Evolutionary conservation across 2,888 invertebrate genomes (phyloP).

Genomic region (Melanophora roralis): DNA sequence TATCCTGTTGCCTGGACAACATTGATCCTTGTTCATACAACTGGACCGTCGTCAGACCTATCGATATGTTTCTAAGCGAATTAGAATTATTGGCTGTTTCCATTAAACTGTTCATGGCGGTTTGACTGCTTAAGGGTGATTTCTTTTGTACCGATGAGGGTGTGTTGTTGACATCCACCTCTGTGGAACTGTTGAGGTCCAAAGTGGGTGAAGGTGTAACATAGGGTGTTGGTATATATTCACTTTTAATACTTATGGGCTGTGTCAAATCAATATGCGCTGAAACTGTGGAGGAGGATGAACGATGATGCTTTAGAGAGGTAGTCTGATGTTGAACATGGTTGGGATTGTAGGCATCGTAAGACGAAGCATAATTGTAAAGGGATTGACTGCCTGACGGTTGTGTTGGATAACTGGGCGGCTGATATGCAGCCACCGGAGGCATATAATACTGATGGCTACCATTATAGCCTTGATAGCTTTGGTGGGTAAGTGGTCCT

Average conservation of each 20-base stretch:
- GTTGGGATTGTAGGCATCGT: conserved; percentile 43
- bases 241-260: conserved; percentile 67
- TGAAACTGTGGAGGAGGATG: conserved; percentile 3
- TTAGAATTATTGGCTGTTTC: conserved; percentile 67
- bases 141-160: conserved; percentile 63
- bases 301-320: not conserved
- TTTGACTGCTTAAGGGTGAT: conserved; percentile 31
- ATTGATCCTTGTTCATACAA: conserved; percentile 49
- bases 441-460: conserved; percentile 53
- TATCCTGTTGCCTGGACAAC: conserved; percentile 34
- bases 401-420: conserved; percentile 48
- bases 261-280: conserved; percentile 47
- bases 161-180: conserved; percentile 69
- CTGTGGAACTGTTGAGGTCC: conserved; percentile 74
- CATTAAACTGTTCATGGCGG: conserved; percentile 60
- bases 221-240: conserved; percentile 72
- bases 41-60: conserved; percentile 47
- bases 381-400: conserved; percentile 15
- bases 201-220: conserved; percentile 75
- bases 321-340: conserved; percentile 14
- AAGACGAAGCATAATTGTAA: conserved; percentile 47
- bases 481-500: conserved; percentile 60
- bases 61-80: conserved; percentile 63
- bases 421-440: conserved; percentile 53
- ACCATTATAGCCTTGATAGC: conserved; percentile 58